Evolutionary conservation across 2,888 invertebrate genomes (phyloP), one percentile per base, ranked within the genome.

Genomic region (Trichogramma dendrolimi): DNA sequence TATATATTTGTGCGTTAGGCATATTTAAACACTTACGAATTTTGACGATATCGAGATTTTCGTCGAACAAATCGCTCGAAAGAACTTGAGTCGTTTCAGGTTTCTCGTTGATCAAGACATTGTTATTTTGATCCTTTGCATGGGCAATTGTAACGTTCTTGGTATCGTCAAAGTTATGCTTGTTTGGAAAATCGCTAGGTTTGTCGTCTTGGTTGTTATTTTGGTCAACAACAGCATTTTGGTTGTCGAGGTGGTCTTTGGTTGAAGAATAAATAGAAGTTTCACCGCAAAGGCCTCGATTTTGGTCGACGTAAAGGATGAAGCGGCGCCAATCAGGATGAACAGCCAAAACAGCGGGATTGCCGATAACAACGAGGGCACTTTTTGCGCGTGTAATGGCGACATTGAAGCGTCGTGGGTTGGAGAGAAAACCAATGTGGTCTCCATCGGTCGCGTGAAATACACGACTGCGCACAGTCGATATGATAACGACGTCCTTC

Each of bases 401-500:
- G 4, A 91, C 91, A 78, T 91, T 91, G 77, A 90, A 89, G n/a
- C 62, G 62, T 38, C 41, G 7, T 11, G 58, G 55, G 74, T 85
- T 84, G 51, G 80, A 80, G 5, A 87, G 74, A 72, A 86, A 85
- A 3, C 84, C 84, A 51, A 86, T 71, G 61, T 81, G 79, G 60
- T 77, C 84, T 67, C 81, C 81, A 1, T 79, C 80, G 71, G 87
- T 84, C 68, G 83, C 81, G 53, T 82, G 78, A 40, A 89, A 74
- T 3, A 81, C 66, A 38, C 80, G 75, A 2, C 89, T 87, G 39
- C 94, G 83, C 8, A 91, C 94, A 0, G 92, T 92, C 0, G 91
- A 88, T 57, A 93, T 85, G 5, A 95, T 86, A 53, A 95, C 89
- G 4, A 91, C 85, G 6, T 86, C 81, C 72, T 89, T 88, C 78